Conservation (phyloP, 2,797 vertebrate genomes). For the Erithacus rubecula region DNA sequence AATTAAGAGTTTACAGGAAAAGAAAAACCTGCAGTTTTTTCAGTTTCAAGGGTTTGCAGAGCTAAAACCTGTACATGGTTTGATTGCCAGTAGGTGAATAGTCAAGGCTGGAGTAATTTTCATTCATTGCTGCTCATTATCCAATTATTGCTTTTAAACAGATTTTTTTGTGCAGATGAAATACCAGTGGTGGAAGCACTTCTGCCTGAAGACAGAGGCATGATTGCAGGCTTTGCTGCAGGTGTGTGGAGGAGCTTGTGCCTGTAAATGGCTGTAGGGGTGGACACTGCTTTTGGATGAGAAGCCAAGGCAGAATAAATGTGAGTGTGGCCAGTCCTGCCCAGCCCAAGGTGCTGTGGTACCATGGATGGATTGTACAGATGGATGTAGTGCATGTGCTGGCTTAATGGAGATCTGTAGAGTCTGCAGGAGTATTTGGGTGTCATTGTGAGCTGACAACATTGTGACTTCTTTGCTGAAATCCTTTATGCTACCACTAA, state of each 20-base stretch:
- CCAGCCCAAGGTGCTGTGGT: neutral
- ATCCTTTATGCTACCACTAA: neutral
- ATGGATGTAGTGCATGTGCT: accelerated
- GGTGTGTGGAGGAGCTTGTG: neutral
- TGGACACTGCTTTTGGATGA: neutral
- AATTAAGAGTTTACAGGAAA: neutral
- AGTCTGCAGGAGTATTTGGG: neutral
- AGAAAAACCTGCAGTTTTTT: neutral
- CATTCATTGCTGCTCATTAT: neutral
- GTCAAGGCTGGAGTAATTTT: neutral
- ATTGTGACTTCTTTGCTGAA: neutral
- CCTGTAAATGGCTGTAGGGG: neutral
- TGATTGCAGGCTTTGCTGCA: neutral
- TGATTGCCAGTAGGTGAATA: neutral
- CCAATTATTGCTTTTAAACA: neutral
- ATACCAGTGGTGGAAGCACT: neutral
- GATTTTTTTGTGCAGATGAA: neutral
- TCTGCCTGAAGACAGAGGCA: neutral
- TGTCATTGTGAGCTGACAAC: neutral
- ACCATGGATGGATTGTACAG: no score
- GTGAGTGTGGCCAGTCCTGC: no score
- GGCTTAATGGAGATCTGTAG: accelerated
- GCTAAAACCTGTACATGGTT: neutral
- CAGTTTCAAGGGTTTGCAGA: neutral
- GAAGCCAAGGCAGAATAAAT: neutral